Base-by-base conservation (phyloP, 2,888 invertebrate species). In the Thalpophila matura region DNA sequence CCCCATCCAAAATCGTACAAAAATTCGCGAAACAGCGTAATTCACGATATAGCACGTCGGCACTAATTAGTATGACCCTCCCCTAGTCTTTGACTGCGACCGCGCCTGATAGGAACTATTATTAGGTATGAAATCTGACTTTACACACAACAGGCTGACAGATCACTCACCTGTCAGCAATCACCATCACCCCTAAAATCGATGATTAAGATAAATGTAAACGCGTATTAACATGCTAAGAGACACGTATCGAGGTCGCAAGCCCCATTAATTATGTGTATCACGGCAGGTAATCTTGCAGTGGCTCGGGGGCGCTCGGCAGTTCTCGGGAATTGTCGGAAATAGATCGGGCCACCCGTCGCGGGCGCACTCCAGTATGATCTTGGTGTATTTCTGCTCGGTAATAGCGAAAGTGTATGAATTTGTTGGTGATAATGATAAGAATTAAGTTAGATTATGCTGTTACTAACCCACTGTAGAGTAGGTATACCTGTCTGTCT, bases 281-380 rank as follows among this genome's bases (percentile, higher is more conserved):
- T 80, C 77, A 56, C 35, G 37, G 47, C 64, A 77, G 79, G 71
- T 71, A 77, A 77, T 77, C 77, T 69, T 45, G 57, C 54, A 43
- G 51, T 47, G 72, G 69, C 45, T 80, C 81, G 75, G 74, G 50
- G 10, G 35, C 66, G 61, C 71, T 74, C 71, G 76, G 63, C 61
- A 66, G 45, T 77, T 74, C 65, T 78, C 81, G 79, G 62, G 54
- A 78, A 18, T 57, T 59, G 75, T 80, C 81, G 75, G 81, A 74
- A 77, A 80, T 80, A 77, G 79, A 80, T 78, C 74, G 79, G 81
- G 58, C 81, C 77, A 80, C 81, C 77, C 62, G 59, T 62, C 65
- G 79, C 46, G 60, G 33, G 65, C 69, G 74, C 62, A 47, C 22
- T 46, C n/a, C n/a, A 24, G 18, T 9, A 33, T 35, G 49, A 68